phyloP scores from a whole-genome alignment of 2,888 invertebrate genomes.

The Calameuta pallipes region DNA sequence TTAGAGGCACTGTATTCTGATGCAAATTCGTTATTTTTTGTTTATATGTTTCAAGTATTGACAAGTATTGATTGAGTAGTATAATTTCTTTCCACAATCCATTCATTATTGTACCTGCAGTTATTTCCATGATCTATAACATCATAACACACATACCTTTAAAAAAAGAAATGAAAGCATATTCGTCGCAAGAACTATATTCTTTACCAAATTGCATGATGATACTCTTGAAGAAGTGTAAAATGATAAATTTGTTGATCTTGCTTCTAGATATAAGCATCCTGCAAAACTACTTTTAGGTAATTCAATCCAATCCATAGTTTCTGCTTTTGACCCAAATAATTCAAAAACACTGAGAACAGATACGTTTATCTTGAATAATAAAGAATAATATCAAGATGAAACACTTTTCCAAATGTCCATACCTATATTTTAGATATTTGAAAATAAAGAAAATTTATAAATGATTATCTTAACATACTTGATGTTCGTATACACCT shows the following conservation, averaged over 20 bases:
- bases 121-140: constrained; percentile 38
- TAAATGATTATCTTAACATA: background rate
- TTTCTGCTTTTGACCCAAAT: constrained; percentile 38
- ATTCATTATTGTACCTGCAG: constrained; percentile 38
- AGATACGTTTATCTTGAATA: constrained; percentile 16
- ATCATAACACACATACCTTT: background rate
- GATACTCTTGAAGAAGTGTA: constrained; percentile 31
- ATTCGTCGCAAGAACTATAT: background rate
- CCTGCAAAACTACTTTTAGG: constrained; percentile 37
- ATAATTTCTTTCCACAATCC: constrained; percentile 44
- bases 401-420: background rate
- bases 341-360: constrained; percentile 38
- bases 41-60: constrained; percentile 36
- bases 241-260: constrained; percentile 34
- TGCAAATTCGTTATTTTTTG: constrained; percentile 25
- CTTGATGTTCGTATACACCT: constrained; percentile 10
- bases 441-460: background rate
- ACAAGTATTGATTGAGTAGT: constrained; percentile 41
- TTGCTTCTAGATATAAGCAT: constrained; percentile 40
- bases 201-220: background rate
- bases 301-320: constrained; percentile 32
- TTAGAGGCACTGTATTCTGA: background rate
- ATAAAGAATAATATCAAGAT: background rate
- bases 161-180: constrained; percentile 8
- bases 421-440: background rate